Conservation (phyloP, 1,140 invertebrate genomes). For the Psilanteris sp. region DNA sequence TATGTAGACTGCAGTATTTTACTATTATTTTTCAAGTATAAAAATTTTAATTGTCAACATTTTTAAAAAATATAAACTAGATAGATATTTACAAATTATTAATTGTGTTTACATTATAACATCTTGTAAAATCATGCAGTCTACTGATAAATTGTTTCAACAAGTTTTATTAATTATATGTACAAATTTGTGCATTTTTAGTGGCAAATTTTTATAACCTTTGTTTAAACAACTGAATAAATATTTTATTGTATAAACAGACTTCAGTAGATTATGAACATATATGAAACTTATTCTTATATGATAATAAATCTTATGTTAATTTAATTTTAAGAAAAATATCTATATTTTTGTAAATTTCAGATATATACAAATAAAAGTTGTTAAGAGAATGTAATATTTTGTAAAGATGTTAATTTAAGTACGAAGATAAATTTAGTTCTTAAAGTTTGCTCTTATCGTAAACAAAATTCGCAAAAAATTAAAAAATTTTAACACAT, state of each 20-base stretch:
- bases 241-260: slow-evolving; percentile 31
- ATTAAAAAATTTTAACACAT: too few relatives aligned
- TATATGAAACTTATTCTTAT: slow-evolving; percentile 21
- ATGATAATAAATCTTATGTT: slow-evolving; percentile 1
- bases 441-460: too few relatives aligned
- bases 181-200: slow-evolving; percentile 53
- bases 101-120: background rate
- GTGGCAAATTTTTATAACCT: slow-evolving; percentile 13
- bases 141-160: slow-evolving; percentile 32
- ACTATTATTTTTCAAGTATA: slow-evolving; percentile 1
- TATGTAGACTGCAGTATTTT: slow-evolving; percentile 37
- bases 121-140: slow-evolving; percentile 25
- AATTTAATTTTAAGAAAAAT: background rate
- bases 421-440: too few relatives aligned
- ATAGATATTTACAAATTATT: slow-evolving; percentile 22
- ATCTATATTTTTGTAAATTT: slow-evolving; percentile 2
- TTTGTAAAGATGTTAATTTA: too few relatives aligned
- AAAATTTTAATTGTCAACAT: background rate
- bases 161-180: slow-evolving; percentile 32
- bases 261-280: slow-evolving; percentile 32
- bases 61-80: background rate
- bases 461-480: too few relatives aligned
- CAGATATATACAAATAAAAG: slow-evolving; percentile 16
- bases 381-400: too few relatives aligned
- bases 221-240: slow-evolving; percentile 16